Evolutionary conservation across 2,888 invertebrate species (phyloP), one percentile per base, ranked within the genome.

Genomic region (Polyploca ridens): DNA sequence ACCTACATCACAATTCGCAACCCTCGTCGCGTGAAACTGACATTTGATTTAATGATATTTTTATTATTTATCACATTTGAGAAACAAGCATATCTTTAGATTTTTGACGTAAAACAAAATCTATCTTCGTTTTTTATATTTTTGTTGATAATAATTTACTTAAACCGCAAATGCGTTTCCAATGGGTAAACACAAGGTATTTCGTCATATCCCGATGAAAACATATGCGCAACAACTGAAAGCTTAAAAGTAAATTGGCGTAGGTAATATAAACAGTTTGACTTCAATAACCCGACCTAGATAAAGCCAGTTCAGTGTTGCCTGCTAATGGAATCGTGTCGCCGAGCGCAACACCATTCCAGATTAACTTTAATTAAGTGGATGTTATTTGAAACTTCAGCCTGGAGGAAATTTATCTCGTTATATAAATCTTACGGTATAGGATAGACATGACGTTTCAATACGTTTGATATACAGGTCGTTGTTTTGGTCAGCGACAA

Each of bases 301-400:
- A 83, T 84, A 74, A 72, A 81, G 78, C 75, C 68, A 69, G 76
- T 79, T 78, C 80, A 78, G 79, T 85, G 87, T 87, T 82, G 80
- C 83, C 72, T 79, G 82, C 83, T 90, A 91, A 91, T 90, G 85
- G 89, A 89, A 89, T 88, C 88, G 83, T 89, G 89, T 89, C 84
- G 85, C 82, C 84, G 85, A 73, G 76, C 83, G 84, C 84, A 83
- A 87, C 87, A 85, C 86, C 85, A 87, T 87, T 89, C 81, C 79
- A 87, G 90, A 90, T 91, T 90, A 90, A 90, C 88, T 90, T 90
- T 90, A 91, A 91, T 91, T 91, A 91, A 91, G 88, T 84, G 87
- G 86, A 88, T 90, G 91, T 88, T 89, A 89, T 89, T 89, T 83
- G 85, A 87, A 88, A 89, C 87, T 89, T 87, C 80, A 83, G 78